Evolutionary conservation across 2,888 invertebrate genomes (phyloP), one percentile per base, ranked within the genome.

Genomic region (Patella pellucida): DNA sequence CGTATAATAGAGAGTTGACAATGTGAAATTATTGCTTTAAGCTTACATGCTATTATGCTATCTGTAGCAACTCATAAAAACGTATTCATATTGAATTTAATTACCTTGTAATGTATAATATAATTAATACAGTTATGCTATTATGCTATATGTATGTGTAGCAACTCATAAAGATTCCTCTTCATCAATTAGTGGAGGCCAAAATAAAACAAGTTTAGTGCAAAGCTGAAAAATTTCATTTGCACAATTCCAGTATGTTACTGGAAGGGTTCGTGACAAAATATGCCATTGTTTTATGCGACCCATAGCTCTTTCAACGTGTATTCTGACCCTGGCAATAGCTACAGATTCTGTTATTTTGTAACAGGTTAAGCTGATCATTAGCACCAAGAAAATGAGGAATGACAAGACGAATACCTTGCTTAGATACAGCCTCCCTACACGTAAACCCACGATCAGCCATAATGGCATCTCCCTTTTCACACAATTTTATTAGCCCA

Each of bases 251-350:
- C n/a, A n/a, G n/a, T n/a, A n/a, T n/a, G n/a, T n/a, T n/a, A n/a
- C n/a, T n/a, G n/a, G n/a, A 62, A 74, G 56, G 15, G 54, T 69
- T 27, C 50, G 2, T 3, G 69, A 54, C 31, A 74, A 31, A 41
- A 74, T 74, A 16, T 41, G 41, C 69, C 69, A 74, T 50, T 74
- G 70, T 69, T 74, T 74, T 16, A 74, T n/a, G 4, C 70, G 56
- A 41, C 74, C 56, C 70, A 74, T 74, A 2, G 56, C n/a, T 5
- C 74, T 4, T 69, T 74, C 74, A 52, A 74, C 74, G 41, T 74
- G 74, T 1, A 74, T 74, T 16, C 74, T 1, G 2, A 70, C 74
- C 0, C 56, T 5, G 41, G 74, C 69, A 31, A 74, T 74, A 68
- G 69, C n/a, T n/a, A n/a, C n/a, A n/a, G n/a, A n/a, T n/a, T n/a